Base-by-base conservation (phyloP, 2,888 invertebrate genomes). In the Nemapogon koenigi region DNA sequence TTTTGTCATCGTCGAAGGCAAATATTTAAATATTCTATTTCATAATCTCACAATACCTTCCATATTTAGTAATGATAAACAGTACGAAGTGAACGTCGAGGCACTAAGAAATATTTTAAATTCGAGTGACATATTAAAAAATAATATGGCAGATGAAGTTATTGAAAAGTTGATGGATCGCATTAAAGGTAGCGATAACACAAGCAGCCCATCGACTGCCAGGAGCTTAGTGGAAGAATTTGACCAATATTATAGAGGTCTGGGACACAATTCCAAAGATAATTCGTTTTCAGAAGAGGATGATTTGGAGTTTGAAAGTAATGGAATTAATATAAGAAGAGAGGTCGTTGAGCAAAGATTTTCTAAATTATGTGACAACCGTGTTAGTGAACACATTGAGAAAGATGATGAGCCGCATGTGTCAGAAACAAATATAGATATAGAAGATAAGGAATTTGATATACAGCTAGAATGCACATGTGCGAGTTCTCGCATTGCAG, bases 51-150 rank as follows among this genome's bases (percentile, higher is more conserved):
- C 61, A 1, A 44, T 70, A 16, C 75, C 78, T 2, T 61, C 68
- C 45, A 78, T 78, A 32, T 78, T 78, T 42, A 73, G 69, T 44
- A 52, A 50, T 25, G 66, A 63, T 3, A 78, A 70, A 47, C 66
- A 70, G 38, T 78, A 78, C 43, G 78, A 78, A 48, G 75, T 78
- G 1, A 73, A 78, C 43, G 70, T 73, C 41, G 68, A 70, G 43
- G 78, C 71, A 0, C 52, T 78, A 8, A 66, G 53, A 37, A 68
- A 64, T 43, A 69, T 76, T 30, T 59, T 76, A 2, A 53, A 58
- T 39, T 62, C 69, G 3, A 52, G 64, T 1, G 72, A 66, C 22
- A 37, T 16, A 27, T 16, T 39, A 16, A 26, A n/a, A 31, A 10
- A 30, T 3, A 31, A 30, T 14, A 25, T 16, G 16, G 15, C 16